Conservation (phyloP, 2,113 vertebrate species). For the Gymnocephalus cernua region DNA sequence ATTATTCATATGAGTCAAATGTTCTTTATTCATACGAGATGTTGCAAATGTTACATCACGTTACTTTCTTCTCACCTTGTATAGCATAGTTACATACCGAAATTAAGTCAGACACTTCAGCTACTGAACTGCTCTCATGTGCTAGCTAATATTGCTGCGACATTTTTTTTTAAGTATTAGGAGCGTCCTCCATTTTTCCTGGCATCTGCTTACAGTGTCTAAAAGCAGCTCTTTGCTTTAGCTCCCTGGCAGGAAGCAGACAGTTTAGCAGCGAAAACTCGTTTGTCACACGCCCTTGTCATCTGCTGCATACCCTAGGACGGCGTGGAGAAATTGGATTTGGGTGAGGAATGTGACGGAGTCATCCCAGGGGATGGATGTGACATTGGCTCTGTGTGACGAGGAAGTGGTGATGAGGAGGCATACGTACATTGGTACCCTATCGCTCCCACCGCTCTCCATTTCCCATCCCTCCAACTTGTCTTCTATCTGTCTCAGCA, state of each 20-base stretch:
- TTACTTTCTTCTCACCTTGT: not conserved
- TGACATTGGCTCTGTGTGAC: slow-evolving; percentile 74
- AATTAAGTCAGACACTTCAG: not conserved
- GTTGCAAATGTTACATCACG: not conserved
- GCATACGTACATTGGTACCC: slow-evolving; percentile 67
- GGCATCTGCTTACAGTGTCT: slow-evolving; percentile 52
- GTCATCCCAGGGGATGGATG: slow-evolving; percentile 74
- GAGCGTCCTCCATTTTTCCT: slow-evolving; percentile 32
- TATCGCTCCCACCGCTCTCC: slow-evolving; percentile 52
- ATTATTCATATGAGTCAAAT: slow-evolving; percentile 5
- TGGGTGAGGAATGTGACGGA: slow-evolving; percentile 79
- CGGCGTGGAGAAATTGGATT: slow-evolving; percentile 80
- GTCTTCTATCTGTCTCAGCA: slow-evolving; percentile 60
- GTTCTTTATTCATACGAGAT: not conserved
- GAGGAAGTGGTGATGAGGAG: slow-evolving; percentile 76
- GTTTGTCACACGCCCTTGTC: slow-evolving; percentile 79
- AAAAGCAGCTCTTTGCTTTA: slow-evolving; percentile 69
- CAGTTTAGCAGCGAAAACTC: slow-evolving; percentile 71
- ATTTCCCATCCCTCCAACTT: slow-evolving; percentile 40
- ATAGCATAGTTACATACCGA: not conserved
- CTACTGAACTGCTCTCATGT: not conserved
- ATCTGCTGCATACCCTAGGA: slow-evolving; percentile 74
- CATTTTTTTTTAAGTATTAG: slow-evolving; percentile 41
- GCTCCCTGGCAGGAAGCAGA: slow-evolving; percentile 71
- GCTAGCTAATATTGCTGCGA: slow-evolving; percentile 12